Evolutionary conservation across 2,113 vertebrate species (phyloP).

Genomic region (Sialia sialis): DNA sequence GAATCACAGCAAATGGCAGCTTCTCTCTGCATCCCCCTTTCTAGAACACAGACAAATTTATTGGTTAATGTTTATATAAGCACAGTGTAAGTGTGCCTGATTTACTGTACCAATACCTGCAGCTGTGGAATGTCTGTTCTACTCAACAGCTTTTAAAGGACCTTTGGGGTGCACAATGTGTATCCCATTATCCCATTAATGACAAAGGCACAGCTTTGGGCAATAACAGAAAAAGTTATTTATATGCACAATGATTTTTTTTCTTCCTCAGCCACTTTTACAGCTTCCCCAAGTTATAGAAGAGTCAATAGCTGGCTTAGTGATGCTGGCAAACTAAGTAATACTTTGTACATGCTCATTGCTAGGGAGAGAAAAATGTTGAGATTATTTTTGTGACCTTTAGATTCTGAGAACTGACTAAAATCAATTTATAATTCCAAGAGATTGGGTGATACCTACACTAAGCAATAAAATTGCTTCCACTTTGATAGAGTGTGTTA

Average conservation of each 20-base stretch:
- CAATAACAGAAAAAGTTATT: slow-evolving; percentile 55
- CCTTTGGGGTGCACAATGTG: slow-evolving; percentile 28
- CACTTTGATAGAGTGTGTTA: background rate
- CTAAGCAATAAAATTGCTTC: slow-evolving; percentile 51
- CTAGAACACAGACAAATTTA: background rate
- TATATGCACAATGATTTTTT: slow-evolving; percentile 37
- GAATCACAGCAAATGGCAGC: background rate
- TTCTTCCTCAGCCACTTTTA: slow-evolving; percentile 44
- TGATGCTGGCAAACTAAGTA: slow-evolving; percentile 24
- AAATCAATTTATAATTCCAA: slow-evolving; percentile 66
- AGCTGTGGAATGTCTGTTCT: slow-evolving; percentile 25
- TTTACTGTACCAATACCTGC: background rate
- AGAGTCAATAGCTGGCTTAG: slow-evolving; percentile 50
- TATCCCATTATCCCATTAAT: slow-evolving; percentile 55
- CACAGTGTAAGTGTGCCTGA: background rate
- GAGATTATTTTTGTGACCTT: slow-evolving; percentile 61
- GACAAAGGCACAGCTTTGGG: background rate
- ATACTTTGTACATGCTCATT: slow-evolving; percentile 2
- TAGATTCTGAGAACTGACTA: slow-evolving; percentile 52
- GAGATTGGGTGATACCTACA: slow-evolving; percentile 16
- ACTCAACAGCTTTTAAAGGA: slow-evolving; percentile 41
- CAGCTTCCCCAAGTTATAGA: slow-evolving; percentile 29
- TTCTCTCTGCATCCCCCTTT: background rate
- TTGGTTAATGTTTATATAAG: background rate
- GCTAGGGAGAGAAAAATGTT: slow-evolving; percentile 8